Conservation (phyloP, 2,113 vertebrate species). For the Pyxicephalus adspersus region DNA sequence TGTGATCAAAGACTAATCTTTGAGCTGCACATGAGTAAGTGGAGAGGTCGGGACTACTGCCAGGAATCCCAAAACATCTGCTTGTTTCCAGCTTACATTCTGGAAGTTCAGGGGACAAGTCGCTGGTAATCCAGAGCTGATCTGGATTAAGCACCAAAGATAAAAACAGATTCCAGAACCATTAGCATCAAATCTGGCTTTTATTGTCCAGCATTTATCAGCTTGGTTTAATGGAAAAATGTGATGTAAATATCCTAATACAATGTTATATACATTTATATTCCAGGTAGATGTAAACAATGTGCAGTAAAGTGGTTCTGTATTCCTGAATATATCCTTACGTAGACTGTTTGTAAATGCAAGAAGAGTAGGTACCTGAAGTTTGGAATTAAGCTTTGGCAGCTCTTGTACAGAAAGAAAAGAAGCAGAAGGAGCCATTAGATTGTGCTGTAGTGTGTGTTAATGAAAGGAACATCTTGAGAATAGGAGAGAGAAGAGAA, state of each 20-base stretch:
- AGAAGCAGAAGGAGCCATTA: no score
- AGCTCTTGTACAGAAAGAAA: no score
- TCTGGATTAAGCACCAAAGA: constrained; percentile 29
- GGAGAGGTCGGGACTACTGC: neutral
- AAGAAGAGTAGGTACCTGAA: no score
- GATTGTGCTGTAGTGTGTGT: no score
- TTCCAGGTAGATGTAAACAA: no score
- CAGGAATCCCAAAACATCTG: constrained; percentile 29
- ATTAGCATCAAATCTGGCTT: constrained; percentile 21
- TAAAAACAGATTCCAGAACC: constrained; percentile 34
- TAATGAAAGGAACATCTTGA: no score
- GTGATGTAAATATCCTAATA: neutral
- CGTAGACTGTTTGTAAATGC: no score
- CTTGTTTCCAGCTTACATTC: constrained; percentile 24
- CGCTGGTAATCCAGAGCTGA: constrained; percentile 25
- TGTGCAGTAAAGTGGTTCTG: no score
- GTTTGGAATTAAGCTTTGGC: no score
- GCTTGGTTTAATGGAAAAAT: constrained; percentile 2
- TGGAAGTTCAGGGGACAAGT: constrained; percentile 19
- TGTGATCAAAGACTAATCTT: neutral
- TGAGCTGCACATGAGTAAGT: neutral
- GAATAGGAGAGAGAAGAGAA: no score
- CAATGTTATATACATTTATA: neutral
- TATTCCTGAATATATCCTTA: no score
- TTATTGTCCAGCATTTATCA: neutral